A percentile compares a stretch with the other conserved stretches of the same genome.
phyloP scores from a whole-genome alignment of 2,113 vertebrate genomes.

The Lophochroa leadbeateri region DNA sequence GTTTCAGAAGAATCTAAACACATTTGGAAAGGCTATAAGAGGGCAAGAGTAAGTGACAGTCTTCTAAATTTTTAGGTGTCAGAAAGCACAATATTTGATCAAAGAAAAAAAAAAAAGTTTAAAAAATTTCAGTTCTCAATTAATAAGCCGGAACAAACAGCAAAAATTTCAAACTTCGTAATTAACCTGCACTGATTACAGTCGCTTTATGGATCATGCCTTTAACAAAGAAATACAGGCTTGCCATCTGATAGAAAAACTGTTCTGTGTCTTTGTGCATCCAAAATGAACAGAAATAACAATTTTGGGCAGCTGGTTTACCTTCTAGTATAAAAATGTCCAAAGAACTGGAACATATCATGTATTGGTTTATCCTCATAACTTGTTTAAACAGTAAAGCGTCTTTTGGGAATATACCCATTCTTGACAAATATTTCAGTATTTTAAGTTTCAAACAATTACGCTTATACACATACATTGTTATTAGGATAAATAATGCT shows the following conservation, averaged over 20 bases:
- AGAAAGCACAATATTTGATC: not conserved
- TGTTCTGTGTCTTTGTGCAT: not conserved
- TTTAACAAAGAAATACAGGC: not conserved
- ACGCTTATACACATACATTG: not conserved
- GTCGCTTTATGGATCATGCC: not conserved
- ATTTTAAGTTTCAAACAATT: not conserved
- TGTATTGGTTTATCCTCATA: not conserved
- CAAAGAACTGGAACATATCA: not conserved
- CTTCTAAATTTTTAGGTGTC: not conserved
- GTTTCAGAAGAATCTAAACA: not conserved
- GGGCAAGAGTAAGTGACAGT: not conserved
- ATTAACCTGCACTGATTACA: not conserved
- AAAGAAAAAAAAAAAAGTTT: not conserved
- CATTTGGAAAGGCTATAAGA: not conserved
- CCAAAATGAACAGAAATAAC: not conserved
- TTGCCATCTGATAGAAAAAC: not conserved
- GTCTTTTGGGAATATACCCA: not conserved
- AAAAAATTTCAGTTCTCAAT: not conserved
- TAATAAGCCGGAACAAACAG: not conserved
- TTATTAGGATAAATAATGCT: not conserved
- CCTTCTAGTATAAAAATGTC: not conserved
- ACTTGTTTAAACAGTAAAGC: not conserved
- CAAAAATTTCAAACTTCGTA: not conserved
- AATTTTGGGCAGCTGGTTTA: not conserved
- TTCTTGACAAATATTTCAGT: not conserved